Conservation (phyloP, 1,140 invertebrate genomes). For the Drosophila prosaltans region DNA sequence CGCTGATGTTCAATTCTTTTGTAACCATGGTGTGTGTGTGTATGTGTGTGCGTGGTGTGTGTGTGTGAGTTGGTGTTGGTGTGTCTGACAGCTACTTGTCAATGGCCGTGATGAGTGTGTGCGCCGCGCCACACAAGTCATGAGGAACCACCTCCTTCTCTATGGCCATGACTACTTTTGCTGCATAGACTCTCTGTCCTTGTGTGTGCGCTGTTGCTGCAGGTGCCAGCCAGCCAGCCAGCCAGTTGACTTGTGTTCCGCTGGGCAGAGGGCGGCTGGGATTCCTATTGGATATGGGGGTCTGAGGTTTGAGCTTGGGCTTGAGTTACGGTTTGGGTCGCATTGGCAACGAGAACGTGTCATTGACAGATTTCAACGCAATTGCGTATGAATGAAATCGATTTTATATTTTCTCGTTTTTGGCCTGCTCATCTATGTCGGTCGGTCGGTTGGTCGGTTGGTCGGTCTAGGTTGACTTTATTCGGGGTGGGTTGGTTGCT, state of each 20-base stretch:
- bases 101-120: conserved; percentile 73
- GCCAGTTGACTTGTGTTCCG: conserved; percentile 29
- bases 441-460: conserved; percentile 43
- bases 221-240: too few relatives aligned
- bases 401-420: conserved; percentile 41
- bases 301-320: conserved; percentile 15
- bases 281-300: conserved; percentile 8
- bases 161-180: neutral
- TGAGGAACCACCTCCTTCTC: neutral
- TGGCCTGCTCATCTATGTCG: conserved; percentile 19
- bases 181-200: neutral
- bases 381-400: conserved; percentile 78
- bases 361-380: conserved; percentile 78
- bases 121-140: conserved; percentile 12
- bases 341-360: conserved; percentile 55
- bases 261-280: conserved; percentile 3
- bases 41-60: neutral
- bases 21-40: conserved; percentile 9
- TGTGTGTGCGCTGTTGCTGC: neutral
- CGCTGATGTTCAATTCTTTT: conserved; percentile 42
- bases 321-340: conserved; percentile 19
- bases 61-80: conserved; percentile 8
- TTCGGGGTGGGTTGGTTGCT: neutral
- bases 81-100: conserved; percentile 77
- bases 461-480: conserved; percentile 35